These are phyloP conservation scores for Theodoxus fluviatilis DNA, from an alignment of 2,888 invertebrate genomes.

Conservation along the genomic window DNA sequence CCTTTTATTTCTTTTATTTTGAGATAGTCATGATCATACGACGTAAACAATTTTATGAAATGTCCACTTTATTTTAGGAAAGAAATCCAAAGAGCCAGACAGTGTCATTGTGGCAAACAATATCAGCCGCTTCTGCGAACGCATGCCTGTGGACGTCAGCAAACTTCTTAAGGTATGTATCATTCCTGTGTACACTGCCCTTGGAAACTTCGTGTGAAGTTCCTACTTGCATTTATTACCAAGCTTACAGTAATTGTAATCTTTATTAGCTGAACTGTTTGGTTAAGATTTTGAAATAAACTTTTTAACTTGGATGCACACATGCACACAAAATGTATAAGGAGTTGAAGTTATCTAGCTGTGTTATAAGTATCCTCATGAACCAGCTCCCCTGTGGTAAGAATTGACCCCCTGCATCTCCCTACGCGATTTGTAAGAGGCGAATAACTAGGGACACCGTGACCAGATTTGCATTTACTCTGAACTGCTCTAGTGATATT, in stretches of 20 bases:
- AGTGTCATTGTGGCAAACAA: slow-evolving; percentile 27
- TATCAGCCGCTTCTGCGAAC: slow-evolving; percentile 55
- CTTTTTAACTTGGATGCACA: too few relatives aligned
- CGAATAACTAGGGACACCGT: too few relatives aligned
- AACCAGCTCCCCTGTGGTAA: too few relatives aligned
- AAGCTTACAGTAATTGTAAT: neutral
- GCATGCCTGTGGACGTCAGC: slow-evolving; percentile 49
- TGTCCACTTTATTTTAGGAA: neutral
- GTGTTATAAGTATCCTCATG: too few relatives aligned
- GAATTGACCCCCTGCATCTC: too few relatives aligned
- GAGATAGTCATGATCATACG: neutral
- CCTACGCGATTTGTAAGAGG: too few relatives aligned
- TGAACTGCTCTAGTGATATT: too few relatives aligned
- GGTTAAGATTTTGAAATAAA: neutral
- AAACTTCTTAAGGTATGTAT: slow-evolving; percentile 57
- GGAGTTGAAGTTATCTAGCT: too few relatives aligned
- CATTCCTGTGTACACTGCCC: too few relatives aligned
- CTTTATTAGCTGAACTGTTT: neutral
- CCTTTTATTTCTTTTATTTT: neutral
- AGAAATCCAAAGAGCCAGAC: neutral
- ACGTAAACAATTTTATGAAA: neutral
- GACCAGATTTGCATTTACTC: too few relatives aligned
- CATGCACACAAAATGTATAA: too few relatives aligned
- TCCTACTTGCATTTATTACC: neutral
- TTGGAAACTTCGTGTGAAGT: too few relatives aligned